Conservation (phyloP, 2,797 vertebrate genomes). For the Bradypodion pumilum region DNA sequence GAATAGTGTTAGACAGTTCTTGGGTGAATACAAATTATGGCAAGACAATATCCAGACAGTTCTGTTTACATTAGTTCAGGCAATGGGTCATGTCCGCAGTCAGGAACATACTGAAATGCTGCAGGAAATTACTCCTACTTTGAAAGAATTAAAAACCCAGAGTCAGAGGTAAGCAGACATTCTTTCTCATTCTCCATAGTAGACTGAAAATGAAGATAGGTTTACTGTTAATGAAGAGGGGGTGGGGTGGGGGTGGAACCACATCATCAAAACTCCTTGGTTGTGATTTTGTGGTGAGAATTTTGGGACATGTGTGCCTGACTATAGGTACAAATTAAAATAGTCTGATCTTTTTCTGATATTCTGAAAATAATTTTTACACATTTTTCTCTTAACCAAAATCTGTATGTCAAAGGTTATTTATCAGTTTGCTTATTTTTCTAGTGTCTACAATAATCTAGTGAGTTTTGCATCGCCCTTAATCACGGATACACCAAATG, state of each 20-base stretch:
- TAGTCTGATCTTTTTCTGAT: not conserved
- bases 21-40: slow-evolving; percentile 97
- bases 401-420: slow-evolving; percentile 5
- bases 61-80: slow-evolving; percentile 94
- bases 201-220: not conserved
- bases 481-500: slow-evolving; percentile 90
- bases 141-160: slow-evolving; percentile 93
- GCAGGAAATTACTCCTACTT: slow-evolving; percentile 92
- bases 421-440: slow-evolving; percentile 48
- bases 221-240: not conserved
- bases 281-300: not conserved
- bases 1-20: slow-evolving; percentile 94
- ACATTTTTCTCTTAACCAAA: slow-evolving; percentile 3
- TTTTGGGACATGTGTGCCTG: not conserved
- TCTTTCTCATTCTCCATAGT: rapidly evolving
- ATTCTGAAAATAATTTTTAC: not conserved
- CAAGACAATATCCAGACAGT: slow-evolving; percentile 98
- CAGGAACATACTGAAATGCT: slow-evolving; percentile 93
- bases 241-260: too few relatives aligned
- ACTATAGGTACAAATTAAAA: not conserved
- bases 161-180: slow-evolving; percentile 87
- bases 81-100: slow-evolving; percentile 91
- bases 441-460: slow-evolving; percentile 94
- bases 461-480: slow-evolving; percentile 97
- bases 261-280: not conserved